Base-by-base conservation (phyloP, 2,888 invertebrate species). In the Hemithea aestivaria region DNA sequence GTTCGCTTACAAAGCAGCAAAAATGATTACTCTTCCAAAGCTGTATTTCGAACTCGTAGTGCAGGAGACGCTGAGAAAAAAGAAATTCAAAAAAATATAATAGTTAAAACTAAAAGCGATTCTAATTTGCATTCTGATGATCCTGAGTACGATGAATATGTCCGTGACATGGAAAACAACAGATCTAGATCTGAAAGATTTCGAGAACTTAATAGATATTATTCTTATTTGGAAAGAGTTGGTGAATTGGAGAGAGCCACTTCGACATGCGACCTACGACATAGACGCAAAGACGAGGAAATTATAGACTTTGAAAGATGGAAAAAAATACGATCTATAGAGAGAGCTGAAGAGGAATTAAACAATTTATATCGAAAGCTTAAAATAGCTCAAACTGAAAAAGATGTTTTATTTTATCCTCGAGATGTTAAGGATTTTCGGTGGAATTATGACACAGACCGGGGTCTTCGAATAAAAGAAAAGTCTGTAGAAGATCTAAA, bases 261-360 rank as follows among this genome's bases (percentile, higher is more conserved):
- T 3, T 93, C 93, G 0, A 89, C 88, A 0, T 87, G 88, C 27
- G 92, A 93, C 58, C 82, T 94, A 30, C 89, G 92, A 31, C 93
- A 94, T 1, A 88, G 94, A 54, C 88, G 90, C 53, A 91, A 89
- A 70, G 93, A 94, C 60, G 92, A 93, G 56, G 94, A 95, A 68
- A 92, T 95, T 6, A 91, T 96, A 44, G 95, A 96, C 76, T 96
- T 93, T 66, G 96, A 96, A 51, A 90, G 94, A 39, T 96, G 96
- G 96, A 93, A 92, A 66, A 91, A 92, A 72, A 90, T 96, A 10
- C 88, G 96, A 35, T 89, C 90, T 4, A 91, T 93, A 51, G 95
- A 95, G 73, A 90, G 92, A 51, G 95, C 95, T 0, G 95, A 96
- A 70, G 90, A 91, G 54, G 97, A 97, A 75, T 76, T 97, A 40